phyloP scores from a whole-genome alignment of 2,888 invertebrate genomes.

The Papilio demoleus region DNA sequence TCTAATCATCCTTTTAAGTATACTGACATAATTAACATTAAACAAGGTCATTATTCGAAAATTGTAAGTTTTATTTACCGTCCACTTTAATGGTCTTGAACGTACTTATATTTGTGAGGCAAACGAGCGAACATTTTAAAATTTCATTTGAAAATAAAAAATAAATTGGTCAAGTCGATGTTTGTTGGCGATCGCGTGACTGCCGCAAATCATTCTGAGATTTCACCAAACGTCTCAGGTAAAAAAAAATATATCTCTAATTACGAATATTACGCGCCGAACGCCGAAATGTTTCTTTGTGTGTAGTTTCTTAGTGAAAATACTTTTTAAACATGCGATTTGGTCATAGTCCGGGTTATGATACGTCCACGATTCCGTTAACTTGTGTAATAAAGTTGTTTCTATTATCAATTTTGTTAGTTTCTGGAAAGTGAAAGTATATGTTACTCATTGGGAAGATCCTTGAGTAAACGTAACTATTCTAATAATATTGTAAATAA shows the following conservation, averaged over 20 bases:
- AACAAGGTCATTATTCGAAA: neutral
- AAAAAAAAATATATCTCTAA: conserved; percentile 72
- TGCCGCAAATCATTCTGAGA: conserved; percentile 63
- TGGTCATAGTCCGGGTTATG: conserved; percentile 42
- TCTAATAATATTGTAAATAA: conserved; percentile 54
- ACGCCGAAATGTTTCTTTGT: conserved; percentile 64
- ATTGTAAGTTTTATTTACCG: neutral
- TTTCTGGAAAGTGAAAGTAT: conserved; percentile 50
- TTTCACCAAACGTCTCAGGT: conserved; percentile 60
- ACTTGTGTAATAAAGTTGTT: conserved; percentile 39
- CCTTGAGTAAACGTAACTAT: conserved; percentile 42
- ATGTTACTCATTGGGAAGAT: conserved; percentile 35
- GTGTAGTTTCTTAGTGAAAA: conserved; percentile 62
- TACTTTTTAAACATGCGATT: conserved; percentile 64
- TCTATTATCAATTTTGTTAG: conserved; percentile 13
- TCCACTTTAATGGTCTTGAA: neutral
- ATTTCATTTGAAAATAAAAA: conserved; percentile 33
- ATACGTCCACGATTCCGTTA: conserved; percentile 45
- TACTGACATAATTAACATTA: neutral
- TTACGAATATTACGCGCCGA: conserved; percentile 67
- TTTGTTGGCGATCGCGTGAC: conserved; percentile 67
- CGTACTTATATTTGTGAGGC: neutral
- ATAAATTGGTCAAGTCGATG: conserved; percentile 46
- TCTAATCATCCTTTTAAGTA: neutral
- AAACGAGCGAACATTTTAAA: conserved; percentile 24